Conservation (phyloP, 2,888 invertebrate genomes). For the Glyphotaelius pellucidus region DNA sequence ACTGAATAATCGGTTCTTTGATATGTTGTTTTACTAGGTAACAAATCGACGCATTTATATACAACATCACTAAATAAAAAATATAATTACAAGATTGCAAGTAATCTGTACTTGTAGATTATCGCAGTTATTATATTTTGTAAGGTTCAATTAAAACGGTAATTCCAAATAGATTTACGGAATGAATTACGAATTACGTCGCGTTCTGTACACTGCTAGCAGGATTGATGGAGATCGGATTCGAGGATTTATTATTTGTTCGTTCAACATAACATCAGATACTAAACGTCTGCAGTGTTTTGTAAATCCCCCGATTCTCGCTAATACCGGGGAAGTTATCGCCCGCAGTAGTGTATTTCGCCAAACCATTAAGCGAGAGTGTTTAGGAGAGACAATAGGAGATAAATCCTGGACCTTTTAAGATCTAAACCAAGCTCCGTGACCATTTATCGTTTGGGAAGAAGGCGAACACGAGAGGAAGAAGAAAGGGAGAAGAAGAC, state of each 20-base stretch:
- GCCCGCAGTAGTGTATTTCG: constrained; percentile 21
- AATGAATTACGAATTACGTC: background rate
- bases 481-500: constrained; percentile 19
- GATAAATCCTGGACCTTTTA: constrained; percentile 42
- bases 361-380: constrained; percentile 33
- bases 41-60: background rate
- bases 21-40: background rate
- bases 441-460: constrained; percentile 31
- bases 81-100: background rate
- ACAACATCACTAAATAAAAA: background rate
- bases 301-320: background rate
- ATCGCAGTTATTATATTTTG: background rate
- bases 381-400: constrained; percentile 6
- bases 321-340: background rate
- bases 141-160: background rate
- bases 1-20: background rate
- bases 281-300: background rate
- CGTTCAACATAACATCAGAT: background rate
- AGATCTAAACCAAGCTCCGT: constrained; percentile 32
- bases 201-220: background rate
- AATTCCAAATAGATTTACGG: background rate
- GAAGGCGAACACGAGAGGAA: constrained; percentile 27
- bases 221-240: background rate
- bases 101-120: background rate
- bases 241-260: background rate